Evolutionary conservation across 2,797 vertebrate species (phyloP).

Genomic region (Microchirus variegatus): DNA sequence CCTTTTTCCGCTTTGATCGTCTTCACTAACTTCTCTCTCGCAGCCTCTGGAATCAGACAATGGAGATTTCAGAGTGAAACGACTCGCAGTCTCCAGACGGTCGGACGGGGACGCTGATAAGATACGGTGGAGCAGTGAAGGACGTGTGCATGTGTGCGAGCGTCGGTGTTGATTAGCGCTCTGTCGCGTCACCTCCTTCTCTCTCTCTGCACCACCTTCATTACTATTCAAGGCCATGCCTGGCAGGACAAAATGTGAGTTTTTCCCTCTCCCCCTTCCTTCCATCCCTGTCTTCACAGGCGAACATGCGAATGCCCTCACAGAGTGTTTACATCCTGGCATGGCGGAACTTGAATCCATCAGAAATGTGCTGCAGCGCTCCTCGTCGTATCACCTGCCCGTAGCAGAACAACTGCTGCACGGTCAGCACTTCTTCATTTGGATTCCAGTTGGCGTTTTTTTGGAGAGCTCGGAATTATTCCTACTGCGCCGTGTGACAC

Average conservation of each 20-base stretch:
- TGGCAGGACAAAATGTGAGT: conserved; percentile 33
- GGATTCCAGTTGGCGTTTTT: conserved; percentile 10
- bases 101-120: conserved; percentile 28
- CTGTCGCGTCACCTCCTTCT: conserved; percentile 15
- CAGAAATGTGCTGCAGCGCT: conserved; percentile 36
- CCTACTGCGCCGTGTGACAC: neutral
- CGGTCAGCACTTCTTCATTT: conserved; percentile 29
- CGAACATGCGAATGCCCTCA: conserved; percentile 30
- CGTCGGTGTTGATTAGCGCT: conserved; percentile 33
- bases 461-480: conserved; percentile 5
- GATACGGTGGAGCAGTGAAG: conserved; percentile 1
- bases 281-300: conserved; percentile 1
- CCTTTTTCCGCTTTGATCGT: conserved; percentile 46
- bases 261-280: conserved; percentile 36
- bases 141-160: neutral
- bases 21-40: conserved; percentile 37
- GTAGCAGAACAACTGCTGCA: neutral
- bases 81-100: conserved; percentile 9
- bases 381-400: conserved; percentile 7
- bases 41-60: conserved; percentile 27
- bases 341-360: conserved; percentile 40
- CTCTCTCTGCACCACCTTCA: conserved; percentile 26
- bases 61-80: conserved; percentile 2
- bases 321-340: conserved; percentile 49
- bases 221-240: conserved; percentile 58